phyloP scores from a whole-genome alignment of 2,797 vertebrate genomes.

The Cryptoblepharus egeriae region DNA sequence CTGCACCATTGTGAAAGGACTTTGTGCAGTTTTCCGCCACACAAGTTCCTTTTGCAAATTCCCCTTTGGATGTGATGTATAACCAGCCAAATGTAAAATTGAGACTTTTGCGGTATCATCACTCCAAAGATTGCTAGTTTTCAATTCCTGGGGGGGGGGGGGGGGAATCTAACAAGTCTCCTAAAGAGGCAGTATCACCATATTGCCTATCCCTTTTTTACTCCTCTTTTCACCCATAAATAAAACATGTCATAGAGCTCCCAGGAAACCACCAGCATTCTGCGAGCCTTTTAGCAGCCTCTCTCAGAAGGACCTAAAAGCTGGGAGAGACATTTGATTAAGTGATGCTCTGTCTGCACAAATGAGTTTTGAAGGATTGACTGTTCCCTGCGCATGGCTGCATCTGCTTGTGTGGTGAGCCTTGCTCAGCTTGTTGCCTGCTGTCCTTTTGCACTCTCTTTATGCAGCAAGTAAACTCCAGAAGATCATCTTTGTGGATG shows the following conservation, averaged over 20 bases:
- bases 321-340: conserved; percentile 19
- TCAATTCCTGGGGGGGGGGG: neutral
- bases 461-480: neutral
- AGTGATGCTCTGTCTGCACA: conserved; percentile 14
- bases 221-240: neutral
- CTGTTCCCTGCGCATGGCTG: neutral
- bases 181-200: neutral
- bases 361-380: neutral
- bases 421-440: neutral
- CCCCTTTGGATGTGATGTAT: neutral
- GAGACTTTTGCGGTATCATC: neutral
- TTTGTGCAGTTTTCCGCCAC: neutral
- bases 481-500: rapidly evolving
- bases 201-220: neutral
- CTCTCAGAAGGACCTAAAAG: conserved; percentile 10
- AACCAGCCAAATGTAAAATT: neutral
- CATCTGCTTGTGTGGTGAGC: neutral
- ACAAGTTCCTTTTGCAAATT: conserved; percentile 2
- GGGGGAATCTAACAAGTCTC: neutral
- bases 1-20: neutral
- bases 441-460: neutral
- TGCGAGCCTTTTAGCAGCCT: neutral
- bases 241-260: conserved; percentile 20
- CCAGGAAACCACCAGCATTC: conserved; percentile 10
- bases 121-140: neutral